Percentiles rank a stretch among this genome's conserved stretches.
These are phyloP conservation scores for Chelon labrosus DNA, from an alignment of 2,797 vertebrate genomes.

Conservation along the genomic window DNA sequence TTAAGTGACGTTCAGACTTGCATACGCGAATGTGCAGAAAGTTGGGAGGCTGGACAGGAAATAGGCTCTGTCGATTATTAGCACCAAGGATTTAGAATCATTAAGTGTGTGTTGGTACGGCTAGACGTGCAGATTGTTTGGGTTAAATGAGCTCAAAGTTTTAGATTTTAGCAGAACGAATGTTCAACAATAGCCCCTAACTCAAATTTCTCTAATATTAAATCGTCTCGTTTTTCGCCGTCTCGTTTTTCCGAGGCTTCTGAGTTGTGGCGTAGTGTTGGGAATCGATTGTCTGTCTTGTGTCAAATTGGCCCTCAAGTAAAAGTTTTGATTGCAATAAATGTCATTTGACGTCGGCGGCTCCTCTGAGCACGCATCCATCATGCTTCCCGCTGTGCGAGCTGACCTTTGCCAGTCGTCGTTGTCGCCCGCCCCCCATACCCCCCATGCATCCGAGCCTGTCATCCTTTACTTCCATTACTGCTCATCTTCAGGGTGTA, in stretches of 20 bases:
- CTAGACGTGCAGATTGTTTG: not conserved
- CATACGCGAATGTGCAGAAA: conserved; percentile 48
- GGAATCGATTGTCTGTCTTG: conserved; percentile 42
- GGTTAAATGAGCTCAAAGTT: conserved; percentile 10
- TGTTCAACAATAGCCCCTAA: too few species aligned
- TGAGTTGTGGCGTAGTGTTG: not conserved
- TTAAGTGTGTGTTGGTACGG: conserved; percentile 19
- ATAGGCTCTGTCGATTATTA: conserved; percentile 48
- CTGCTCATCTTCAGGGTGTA: conserved; percentile 67
- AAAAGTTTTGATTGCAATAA: conserved; percentile 67
- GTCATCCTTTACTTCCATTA: conserved; percentile 67
- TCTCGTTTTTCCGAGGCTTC: conserved; percentile 12
- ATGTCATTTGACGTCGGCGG: conserved; percentile 69
- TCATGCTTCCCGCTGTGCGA: conserved; percentile 61
- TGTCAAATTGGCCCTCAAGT: conserved; percentile 51
- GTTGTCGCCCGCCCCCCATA: not conserved
- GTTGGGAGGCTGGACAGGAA: conserved; percentile 51
- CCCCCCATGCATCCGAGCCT: conserved; percentile 10
- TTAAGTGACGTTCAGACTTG: conserved; percentile 62
- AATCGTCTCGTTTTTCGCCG: not conserved
- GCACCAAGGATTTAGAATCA: conserved; percentile 51
- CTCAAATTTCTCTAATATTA: not conserved
- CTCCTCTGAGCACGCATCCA: conserved; percentile 61
- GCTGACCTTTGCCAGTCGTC: conserved; percentile 75
- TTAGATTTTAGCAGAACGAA: not conserved